phyloP scores from a whole-genome alignment of 1,140 invertebrate species.

The Subanguina moxae region DNA sequence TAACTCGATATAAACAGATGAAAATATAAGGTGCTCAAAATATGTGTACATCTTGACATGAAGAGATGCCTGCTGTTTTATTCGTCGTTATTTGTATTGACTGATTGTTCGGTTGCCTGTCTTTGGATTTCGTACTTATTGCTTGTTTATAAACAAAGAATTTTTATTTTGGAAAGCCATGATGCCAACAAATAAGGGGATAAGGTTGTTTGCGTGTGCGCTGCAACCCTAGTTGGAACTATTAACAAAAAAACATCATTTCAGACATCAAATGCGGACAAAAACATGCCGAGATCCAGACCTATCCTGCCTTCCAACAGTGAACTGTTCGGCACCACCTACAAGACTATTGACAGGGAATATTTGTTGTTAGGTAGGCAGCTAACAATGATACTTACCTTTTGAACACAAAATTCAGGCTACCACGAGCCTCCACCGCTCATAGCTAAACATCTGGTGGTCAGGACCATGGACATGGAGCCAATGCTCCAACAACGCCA shows the following conservation, averaged over 20 bases:
- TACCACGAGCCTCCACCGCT: conserved; percentile 29
- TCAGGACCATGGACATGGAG: not conserved
- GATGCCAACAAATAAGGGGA: too few species aligned
- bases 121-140: too few species aligned
- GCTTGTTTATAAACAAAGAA: too few species aligned
- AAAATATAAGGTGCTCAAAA: too few species aligned
- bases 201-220: too few species aligned
- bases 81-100: too few species aligned
- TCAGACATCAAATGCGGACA: not conserved
- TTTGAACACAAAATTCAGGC: conserved; percentile 1
- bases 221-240: not conserved
- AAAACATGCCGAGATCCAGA: not conserved
- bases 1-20: too few species aligned
- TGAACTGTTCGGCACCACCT: conserved; percentile 26
- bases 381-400: not conserved
- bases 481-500: not conserved
- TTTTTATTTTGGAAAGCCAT: too few species aligned
- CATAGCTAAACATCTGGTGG: not conserved
- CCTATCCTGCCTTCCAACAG: conserved; percentile 13
- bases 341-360: conserved; percentile 34
- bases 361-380: conserved; percentile 36
- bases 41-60: too few species aligned
- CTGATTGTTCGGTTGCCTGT: too few species aligned
- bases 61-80: too few species aligned
- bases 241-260: too few species aligned